Evolutionary conservation across 2,113 vertebrate species (phyloP).

Genomic region (Crotalus viridis): DNA sequence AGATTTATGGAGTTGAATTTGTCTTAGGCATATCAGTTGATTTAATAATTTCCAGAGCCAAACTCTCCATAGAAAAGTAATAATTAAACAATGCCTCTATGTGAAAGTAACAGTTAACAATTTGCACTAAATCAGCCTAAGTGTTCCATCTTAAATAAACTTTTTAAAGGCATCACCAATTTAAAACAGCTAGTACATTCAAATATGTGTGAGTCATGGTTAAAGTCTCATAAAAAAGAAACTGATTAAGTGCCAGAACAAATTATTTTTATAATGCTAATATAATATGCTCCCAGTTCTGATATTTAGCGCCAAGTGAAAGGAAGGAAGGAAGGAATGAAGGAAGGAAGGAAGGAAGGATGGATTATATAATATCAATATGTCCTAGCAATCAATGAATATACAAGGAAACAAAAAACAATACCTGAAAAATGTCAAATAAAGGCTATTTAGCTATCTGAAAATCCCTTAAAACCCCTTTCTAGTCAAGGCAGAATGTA

Average conservation of each 20-base stretch:
- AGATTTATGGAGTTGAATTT: background rate
- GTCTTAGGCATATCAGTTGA: background rate
- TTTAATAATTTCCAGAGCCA: background rate
- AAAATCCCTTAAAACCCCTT: slow-evolving; percentile 49
- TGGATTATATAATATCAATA: background rate
- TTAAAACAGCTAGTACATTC: background rate
- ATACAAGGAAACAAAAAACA: slow-evolving; percentile 48
- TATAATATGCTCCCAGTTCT: background rate
- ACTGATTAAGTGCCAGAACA: background rate
- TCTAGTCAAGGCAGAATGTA: slow-evolving; percentile 53
- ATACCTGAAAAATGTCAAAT: slow-evolving; percentile 13
- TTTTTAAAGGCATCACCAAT: background rate
- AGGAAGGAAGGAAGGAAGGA: background rate
- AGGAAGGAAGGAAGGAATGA: too few species aligned
- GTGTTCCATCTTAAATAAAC: background rate
- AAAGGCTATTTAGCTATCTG: slow-evolving; percentile 33
- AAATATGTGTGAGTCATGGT: background rate
- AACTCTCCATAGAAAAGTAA: background rate
- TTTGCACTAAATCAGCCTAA: background rate
- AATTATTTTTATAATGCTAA: background rate
- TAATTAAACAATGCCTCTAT: background rate
- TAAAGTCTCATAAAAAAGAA: background rate
- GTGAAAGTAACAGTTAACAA: background rate
- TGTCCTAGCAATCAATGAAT: slow-evolving; percentile 14
- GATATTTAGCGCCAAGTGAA: background rate